These are phyloP conservation scores for Allophyes oxyacanthae DNA, from an alignment of 2,888 invertebrate species.

Conservation along the genomic window DNA sequence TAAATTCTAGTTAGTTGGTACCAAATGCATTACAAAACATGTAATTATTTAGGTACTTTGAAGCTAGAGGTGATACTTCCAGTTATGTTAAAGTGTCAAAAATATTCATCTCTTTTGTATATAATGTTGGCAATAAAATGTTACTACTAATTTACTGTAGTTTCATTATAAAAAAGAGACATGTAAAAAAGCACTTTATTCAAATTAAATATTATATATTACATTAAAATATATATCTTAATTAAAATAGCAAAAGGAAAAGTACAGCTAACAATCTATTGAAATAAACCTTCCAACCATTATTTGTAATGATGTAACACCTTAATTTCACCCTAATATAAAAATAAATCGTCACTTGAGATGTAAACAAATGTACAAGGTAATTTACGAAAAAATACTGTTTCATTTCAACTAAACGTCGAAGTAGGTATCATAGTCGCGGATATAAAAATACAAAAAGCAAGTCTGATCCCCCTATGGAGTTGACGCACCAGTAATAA, in stretches of 20 bases:
- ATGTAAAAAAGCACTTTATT: slow-evolving; percentile 88
- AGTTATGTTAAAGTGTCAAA: slow-evolving; percentile 58
- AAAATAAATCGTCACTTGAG: slow-evolving; percentile 73
- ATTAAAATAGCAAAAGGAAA: slow-evolving; percentile 87
- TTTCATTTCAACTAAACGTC: slow-evolving; percentile 69
- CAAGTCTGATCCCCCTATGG: slow-evolving; percentile 78
- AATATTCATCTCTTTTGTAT: slow-evolving; percentile 69
- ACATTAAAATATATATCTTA: slow-evolving; percentile 89
- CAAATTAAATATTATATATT: slow-evolving; percentile 89
- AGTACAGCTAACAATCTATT: slow-evolving; percentile 87
- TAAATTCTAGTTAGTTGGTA: slow-evolving; percentile 63
- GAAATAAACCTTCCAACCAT: slow-evolving; percentile 85
- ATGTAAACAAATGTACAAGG: slow-evolving; percentile 78
- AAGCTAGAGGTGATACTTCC: slow-evolving; percentile 62
- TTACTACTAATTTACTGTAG: slow-evolving; percentile 48
- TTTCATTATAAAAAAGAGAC: slow-evolving; percentile 48
- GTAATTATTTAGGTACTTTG: slow-evolving; percentile 71
- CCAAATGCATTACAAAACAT: slow-evolving; percentile 65
- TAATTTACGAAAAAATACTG: slow-evolving; percentile 83
- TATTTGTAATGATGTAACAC: slow-evolving; percentile 77
- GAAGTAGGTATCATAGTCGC: slow-evolving; percentile 72
- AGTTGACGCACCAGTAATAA: slow-evolving; percentile 75
- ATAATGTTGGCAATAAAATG: slow-evolving; percentile 79
- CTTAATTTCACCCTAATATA: slow-evolving; percentile 78
- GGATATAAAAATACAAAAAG: slow-evolving; percentile 89